Evolutionary conservation across 2,797 vertebrate species (phyloP), one percentile per base, ranked within the genome.

Genomic region (Phataginus tetradactyla): DNA sequence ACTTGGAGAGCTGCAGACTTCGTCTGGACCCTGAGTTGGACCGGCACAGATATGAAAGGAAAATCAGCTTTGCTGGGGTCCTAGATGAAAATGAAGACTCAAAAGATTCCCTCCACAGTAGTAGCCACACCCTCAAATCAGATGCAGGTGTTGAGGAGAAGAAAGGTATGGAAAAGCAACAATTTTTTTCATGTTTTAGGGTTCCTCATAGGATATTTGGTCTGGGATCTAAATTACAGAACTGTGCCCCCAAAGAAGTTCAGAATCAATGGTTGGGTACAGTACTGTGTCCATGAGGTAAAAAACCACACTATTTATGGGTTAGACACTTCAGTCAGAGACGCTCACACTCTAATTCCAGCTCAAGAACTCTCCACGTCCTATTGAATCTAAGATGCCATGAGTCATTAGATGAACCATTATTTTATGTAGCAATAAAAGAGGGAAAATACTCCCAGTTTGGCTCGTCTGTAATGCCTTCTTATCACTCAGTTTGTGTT

Each of bases 41-140:
- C 45, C 99, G 99, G 4, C 99, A 99, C 95, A 99, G 99, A 97
- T 99, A 99, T 77, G 99, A 99, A 97, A 99, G 99, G 98, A 99
- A 99, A 98, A 99, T 99, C 98, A 99, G 99, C 98, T 99, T 99
- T 88, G 99, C 99, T 0, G 99, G 99, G 4, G 99, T 99, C 97
- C 98, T 99, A 29, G 99, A 99, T 71, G 99, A 99, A 83, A 99
- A 99, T 0, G 99, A 99, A 94, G 99, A 99, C 81, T 99, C 99
- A 5, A 99, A 99, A 96, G 99, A 99, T 97, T 99, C 99, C 5
- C 99, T 99, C 42, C 99, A 99, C 98, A 99, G 99, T 98, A 99
- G 99, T 98, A 99, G 99, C 98, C 99, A 99, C 95, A 99, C 99
- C 7, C 99, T 99, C 94, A 99, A 99, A 98, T 99, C 99, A 9